Evolutionary conservation across 2,113 vertebrate genomes (phyloP).

Genomic region (Athene cunicularia): DNA sequence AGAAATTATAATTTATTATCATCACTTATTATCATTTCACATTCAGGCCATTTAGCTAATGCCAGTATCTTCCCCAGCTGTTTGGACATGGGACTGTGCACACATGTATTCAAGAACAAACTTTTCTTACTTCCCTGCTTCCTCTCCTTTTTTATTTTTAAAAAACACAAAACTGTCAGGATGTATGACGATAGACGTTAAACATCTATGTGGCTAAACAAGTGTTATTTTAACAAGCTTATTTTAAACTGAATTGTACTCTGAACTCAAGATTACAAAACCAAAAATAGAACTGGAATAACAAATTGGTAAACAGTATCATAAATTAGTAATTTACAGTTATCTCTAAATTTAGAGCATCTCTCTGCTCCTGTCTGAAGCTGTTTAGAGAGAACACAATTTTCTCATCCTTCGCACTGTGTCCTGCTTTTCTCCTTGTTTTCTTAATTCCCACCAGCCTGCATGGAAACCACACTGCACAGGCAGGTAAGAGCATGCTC

Average conservation of each 20-base stretch:
- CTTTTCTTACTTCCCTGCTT: not conserved
- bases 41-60: not conserved
- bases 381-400: not conserved
- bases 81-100: rapidly evolving
- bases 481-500: not conserved
- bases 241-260: not conserved
- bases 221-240: not conserved
- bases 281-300: not conserved
- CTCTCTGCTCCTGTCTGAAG: not conserved
- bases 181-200: not conserved
- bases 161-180: not conserved
- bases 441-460: not conserved
- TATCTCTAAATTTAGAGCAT: not conserved
- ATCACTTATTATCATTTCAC: not conserved
- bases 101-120: not conserved
- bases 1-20: not conserved
- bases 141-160: not conserved
- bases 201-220: rapidly evolving
- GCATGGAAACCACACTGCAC: not conserved
- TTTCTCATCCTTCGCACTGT: not conserved
- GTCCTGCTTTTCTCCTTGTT: not conserved
- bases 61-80: not conserved
- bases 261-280: not conserved
- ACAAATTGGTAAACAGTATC: not conserved
- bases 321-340: not conserved